These are phyloP conservation scores for Bujurquina vittata DNA, from an alignment of 2,113 vertebrate species.

Conservation along the genomic window DNA sequence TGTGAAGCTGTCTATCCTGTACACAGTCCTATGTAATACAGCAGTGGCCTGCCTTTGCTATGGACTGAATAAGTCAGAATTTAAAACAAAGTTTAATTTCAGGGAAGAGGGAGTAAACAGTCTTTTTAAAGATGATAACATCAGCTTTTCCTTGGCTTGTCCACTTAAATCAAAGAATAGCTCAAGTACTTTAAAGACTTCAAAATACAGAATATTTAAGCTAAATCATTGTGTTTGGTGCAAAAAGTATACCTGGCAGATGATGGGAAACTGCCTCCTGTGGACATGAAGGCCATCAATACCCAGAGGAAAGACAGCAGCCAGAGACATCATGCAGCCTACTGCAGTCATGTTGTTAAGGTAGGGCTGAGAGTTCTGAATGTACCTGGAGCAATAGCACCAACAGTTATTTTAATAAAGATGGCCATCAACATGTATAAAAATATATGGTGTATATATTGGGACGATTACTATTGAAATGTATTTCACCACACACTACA, in stretches of 20 bases:
- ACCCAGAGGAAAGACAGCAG: conserved; percentile 90
- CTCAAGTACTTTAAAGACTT: not conserved
- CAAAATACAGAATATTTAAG: not conserved
- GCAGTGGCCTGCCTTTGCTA: not conserved
- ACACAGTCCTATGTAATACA: not conserved
- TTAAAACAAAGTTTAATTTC: not conserved
- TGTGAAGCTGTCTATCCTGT: not conserved
- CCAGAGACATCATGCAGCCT: conserved; percentile 90
- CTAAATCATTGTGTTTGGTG: not conserved
- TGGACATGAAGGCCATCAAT: conserved; percentile 89
- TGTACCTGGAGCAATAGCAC: conserved; percentile 81
- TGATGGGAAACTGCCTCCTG: conserved; percentile 85
- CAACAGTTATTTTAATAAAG: not conserved
- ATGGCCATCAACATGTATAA: not conserved
- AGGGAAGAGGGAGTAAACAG: not conserved
- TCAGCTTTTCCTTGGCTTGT: not conserved
- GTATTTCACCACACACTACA: not conserved
- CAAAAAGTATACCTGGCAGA: conserved; percentile 86
- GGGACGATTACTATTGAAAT: not conserved
- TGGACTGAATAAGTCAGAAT: not conserved
- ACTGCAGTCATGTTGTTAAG: conserved; percentile 93
- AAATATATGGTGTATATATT: not conserved
- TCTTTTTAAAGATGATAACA: not conserved
- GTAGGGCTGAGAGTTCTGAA: conserved; percentile 95
- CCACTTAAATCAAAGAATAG: not conserved